A percentile compares a stretch with the other conserved stretches of the same genome.
phyloP scores from a whole-genome alignment of 2,113 vertebrate species.

The Turdus rufiventris region DNA sequence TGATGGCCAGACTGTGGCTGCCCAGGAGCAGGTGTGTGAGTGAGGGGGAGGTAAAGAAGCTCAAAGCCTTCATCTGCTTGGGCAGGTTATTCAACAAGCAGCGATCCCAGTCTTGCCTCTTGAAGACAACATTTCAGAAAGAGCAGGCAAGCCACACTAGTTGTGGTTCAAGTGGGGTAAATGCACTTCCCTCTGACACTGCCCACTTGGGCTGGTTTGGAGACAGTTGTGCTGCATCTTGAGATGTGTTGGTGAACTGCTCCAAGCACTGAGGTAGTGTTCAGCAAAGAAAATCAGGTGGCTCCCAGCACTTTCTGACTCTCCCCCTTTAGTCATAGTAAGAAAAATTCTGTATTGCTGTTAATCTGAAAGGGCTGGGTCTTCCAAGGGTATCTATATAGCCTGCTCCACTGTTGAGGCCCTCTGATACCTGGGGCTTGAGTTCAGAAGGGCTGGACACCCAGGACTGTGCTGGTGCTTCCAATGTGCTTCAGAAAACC shows the following conservation, averaged over 20 bases:
- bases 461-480: background rate
- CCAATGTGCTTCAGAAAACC: background rate
- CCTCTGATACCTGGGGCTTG: background rate
- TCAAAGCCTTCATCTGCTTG: background rate
- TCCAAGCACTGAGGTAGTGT: background rate
- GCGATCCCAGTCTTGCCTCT: background rate
- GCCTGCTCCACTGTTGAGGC: background rate
- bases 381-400: background rate
- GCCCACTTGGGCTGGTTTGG: background rate
- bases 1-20: background rate
- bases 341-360: background rate
- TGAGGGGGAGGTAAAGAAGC: background rate
- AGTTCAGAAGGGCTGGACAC: background rate
- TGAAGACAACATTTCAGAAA: background rate
- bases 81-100: background rate
- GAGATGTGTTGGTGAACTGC: background rate
- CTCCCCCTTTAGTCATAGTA: background rate
- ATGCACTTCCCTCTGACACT: background rate
- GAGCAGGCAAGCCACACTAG: background rate
- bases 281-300: background rate
- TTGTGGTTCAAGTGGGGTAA: background rate
- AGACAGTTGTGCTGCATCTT: background rate
- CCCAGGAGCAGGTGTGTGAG: background rate
- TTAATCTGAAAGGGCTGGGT: background rate
- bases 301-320: background rate